Evolutionary conservation across 1,140 invertebrate species (phyloP), one percentile per base, ranked within the genome.

Genomic region (Aethina tumida): DNA sequence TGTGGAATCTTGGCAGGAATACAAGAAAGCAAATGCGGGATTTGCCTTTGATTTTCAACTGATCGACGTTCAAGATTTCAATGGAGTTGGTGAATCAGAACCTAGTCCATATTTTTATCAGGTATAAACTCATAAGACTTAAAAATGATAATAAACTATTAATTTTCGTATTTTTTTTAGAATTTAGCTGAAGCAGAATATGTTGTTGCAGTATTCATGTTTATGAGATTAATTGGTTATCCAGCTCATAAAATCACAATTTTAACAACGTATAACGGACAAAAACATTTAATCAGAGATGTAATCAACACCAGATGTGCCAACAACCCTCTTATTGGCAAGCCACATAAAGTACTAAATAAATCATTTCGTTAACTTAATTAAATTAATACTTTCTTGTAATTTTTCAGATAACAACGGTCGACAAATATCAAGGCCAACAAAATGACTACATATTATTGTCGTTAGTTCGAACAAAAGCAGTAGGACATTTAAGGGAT

Each of bases 181-280:
- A 99, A 99, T 73, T 69, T 99, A 10, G 95, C 91, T 1, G 97
- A 99, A 69, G 97, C 97, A 0, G 97, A 99, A 58, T 99, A 96
- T 63, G 84, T 94, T 41, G 94, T 98, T 0, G 94, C 92, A 0
- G 77, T 94, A 1, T 99, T 92, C 59, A 99, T 97, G 91, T 99
- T 94, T 58, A 99, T 99, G 96, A 67, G 97, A 36, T 66, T 99
- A 3, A 64, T 97, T 16, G 96, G 96, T 0, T 99, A 98, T 73
- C 93, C 96, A 0, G 90, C 94, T 0, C 82, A 94, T 35, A 94
- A 94, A 64, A 97, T 99, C 41, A 96, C 95, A 9, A 97, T 99
- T 50, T 62, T 99, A n/a, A 98, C 96, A 0, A 99, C 97, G 0
- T 99, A 99, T 63, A 99, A 99, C 67, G 97, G 97, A 5, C 97